Conservation (phyloP, 1,140 invertebrate species). For the Zaprionus camerounensis region DNA sequence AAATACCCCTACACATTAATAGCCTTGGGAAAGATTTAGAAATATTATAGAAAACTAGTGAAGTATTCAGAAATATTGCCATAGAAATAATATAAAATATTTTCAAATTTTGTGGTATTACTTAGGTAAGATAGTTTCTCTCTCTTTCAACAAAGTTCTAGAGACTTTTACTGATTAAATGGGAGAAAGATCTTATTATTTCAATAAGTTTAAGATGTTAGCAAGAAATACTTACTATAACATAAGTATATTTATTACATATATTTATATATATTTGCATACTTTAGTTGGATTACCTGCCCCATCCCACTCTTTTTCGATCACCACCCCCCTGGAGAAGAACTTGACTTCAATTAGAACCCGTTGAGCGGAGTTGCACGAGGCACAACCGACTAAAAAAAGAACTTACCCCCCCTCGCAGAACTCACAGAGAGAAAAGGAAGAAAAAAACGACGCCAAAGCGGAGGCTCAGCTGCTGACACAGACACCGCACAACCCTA, state of each 20-base stretch:
- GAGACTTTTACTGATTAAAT: no score
- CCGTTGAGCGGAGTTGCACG: slow-evolving; percentile 43
- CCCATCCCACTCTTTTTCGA: no score
- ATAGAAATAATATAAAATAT: neutral
- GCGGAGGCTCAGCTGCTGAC: slow-evolving; percentile 31
- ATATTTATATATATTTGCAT: neutral
- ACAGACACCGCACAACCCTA: slow-evolving; percentile 61
- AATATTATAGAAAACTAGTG: no score
- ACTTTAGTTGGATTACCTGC: slow-evolving; percentile 8
- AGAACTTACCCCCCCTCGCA: slow-evolving; percentile 19
- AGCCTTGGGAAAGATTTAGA: no score
- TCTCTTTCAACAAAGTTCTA: neutral
- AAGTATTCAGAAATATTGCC: no score
- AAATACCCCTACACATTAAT: no score
- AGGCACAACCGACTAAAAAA: slow-evolving; percentile 15
- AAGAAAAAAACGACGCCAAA: neutral
- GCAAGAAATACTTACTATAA: no score
- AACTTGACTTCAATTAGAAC: slow-evolving; percentile 69
- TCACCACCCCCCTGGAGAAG: neutral
- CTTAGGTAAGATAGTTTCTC: neutral
- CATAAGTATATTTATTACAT: neutral
- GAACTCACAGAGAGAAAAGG: neutral
- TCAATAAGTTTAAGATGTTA: no score
- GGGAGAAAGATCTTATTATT: no score
- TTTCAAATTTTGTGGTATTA: neutral